A percentile compares a stretch with the other conserved stretches of the same genome.
phyloP scores from a whole-genome alignment of 2,113 vertebrate genomes.

The Aphyosemion australe region DNA sequence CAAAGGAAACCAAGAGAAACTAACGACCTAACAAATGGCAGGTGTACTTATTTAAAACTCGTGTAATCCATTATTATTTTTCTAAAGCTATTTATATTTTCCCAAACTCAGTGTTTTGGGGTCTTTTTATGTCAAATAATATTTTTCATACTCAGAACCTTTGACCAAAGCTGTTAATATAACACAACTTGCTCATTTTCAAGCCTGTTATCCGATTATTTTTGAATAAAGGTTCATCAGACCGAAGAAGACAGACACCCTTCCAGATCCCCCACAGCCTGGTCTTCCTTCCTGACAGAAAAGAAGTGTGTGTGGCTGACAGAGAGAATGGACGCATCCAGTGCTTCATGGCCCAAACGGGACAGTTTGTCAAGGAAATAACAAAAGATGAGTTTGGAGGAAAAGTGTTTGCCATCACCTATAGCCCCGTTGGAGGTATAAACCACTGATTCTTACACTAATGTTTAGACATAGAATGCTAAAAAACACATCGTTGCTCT shows the following conservation, averaged over 20 bases:
- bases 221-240: conserved; percentile 79
- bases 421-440: conserved; percentile 80
- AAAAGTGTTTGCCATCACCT: conserved; percentile 89
- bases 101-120: no score
- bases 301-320: conserved; percentile 90
- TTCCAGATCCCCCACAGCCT: conserved; percentile 92
- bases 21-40: no score
- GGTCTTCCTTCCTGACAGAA: conserved; percentile 82
- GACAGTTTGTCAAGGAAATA: conserved; percentile 90
- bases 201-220: background rate
- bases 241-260: conserved; percentile 76
- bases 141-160: no score
- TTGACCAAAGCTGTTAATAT: no score
- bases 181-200: background rate
- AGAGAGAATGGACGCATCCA: conserved; percentile 94
- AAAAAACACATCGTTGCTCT: no score
- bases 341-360: conserved; percentile 88
- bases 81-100: no score
- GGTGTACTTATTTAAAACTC: no score
- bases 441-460: no score
- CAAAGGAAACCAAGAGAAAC: no score
- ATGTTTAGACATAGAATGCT: no score
- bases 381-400: conserved; percentile 90
- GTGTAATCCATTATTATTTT: no score
- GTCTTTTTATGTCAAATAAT: no score